Evolutionary conservation across 1,140 invertebrate genomes (phyloP).

Genomic region (Pseudomyrmex concolor): DNA sequence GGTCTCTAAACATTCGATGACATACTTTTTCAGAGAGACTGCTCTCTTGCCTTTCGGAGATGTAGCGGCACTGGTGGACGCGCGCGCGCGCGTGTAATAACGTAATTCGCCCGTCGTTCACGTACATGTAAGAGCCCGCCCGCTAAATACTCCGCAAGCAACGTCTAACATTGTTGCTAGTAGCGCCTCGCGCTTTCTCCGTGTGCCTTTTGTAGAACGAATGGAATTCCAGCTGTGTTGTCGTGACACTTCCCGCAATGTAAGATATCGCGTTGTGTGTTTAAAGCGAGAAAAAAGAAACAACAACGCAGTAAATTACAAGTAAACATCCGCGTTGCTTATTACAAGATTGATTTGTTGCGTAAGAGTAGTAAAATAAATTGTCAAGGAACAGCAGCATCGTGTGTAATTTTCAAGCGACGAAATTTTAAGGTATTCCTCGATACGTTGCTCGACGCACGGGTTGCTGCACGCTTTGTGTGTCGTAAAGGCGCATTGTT

Average conservation of each 20-base stretch:
- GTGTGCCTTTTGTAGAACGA: conserved; percentile 60
- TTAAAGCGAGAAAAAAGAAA: not conserved
- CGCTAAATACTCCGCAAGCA: conserved; percentile 49
- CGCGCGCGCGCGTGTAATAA: conserved; percentile 11
- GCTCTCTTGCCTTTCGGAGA: not conserved
- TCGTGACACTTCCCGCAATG: conserved; percentile 43
- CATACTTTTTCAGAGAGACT: conserved; percentile 50
- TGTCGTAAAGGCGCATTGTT: conserved; percentile 52
- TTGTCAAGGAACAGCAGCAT: no score
- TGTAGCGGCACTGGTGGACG: conserved; percentile 12
- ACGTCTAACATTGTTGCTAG: conserved; percentile 57
- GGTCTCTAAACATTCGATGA: conserved; percentile 21
- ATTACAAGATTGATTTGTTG: no score
- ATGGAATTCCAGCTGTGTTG: conserved; percentile 53
- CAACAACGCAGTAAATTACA: no score
- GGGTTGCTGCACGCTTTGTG: not conserved
- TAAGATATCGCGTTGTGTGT: conserved; percentile 2
- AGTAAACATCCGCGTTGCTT: no score
- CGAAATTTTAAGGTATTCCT: not conserved
- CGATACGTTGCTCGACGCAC: not conserved
- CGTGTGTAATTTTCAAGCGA: not conserved
- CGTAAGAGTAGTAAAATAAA: no score
- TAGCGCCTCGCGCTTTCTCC: conserved; percentile 38
- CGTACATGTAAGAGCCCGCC: not conserved
- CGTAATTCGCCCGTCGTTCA: conserved; percentile 26